Conservation (phyloP, 2,797 vertebrate species). For the Dendrocincla fuliginosa region DNA sequence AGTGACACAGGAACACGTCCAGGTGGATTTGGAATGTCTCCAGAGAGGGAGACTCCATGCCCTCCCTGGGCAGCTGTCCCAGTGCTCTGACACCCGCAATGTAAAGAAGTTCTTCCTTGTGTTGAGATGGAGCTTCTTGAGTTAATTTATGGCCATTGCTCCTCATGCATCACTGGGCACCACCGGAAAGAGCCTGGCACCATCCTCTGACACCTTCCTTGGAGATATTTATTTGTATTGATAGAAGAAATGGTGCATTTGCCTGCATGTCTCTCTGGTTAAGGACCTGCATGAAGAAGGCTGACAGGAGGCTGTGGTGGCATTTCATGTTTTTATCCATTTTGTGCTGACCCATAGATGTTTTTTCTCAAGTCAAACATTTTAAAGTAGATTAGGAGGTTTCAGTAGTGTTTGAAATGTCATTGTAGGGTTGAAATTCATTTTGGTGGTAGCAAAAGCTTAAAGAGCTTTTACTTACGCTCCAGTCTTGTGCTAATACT, state of each 20-base stretch:
- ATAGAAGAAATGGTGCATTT: not conserved
- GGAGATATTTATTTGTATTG: fast-evolving
- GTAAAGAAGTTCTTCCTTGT: fast-evolving
- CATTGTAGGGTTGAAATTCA: not conserved
- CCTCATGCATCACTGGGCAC: not conserved
- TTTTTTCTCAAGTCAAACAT: not conserved
- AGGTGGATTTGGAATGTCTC: not conserved
- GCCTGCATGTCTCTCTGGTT: fast-evolving
- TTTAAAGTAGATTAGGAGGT: not conserved
- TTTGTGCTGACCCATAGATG: not conserved
- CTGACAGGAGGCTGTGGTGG: not conserved
- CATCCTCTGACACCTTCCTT: not conserved
- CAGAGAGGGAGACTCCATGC: not conserved
- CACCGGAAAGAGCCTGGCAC: not conserved
- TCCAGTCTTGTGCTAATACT: not conserved
- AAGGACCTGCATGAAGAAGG: not conserved
- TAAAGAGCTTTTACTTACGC: not conserved
- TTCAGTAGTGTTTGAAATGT: not conserved
- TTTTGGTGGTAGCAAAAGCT: not conserved
- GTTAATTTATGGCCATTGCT: not conserved
- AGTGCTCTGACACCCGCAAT: not conserved
- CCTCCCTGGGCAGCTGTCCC: not conserved
- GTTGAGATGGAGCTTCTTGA: fast-evolving
- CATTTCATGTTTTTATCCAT: not conserved
- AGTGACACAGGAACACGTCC: fast-evolving